Percentiles rank a stretch among this genome's conserved stretches.
Evolutionary conservation across 2,113 vertebrate species (phyloP).

Genomic region (Aythya baeri): DNA sequence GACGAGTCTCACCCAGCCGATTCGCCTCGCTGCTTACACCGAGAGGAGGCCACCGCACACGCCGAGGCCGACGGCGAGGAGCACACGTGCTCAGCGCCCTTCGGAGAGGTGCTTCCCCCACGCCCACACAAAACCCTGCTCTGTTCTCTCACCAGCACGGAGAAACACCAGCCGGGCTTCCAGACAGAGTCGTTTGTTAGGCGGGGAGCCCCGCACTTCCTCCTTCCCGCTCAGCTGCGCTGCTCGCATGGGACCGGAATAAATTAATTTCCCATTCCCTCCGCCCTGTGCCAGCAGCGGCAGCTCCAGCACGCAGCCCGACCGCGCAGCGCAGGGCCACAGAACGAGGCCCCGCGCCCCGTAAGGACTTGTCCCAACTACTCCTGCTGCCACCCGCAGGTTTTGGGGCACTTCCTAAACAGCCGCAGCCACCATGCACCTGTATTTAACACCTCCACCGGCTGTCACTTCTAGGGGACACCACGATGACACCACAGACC

Average conservation of each 20-base stretch:
- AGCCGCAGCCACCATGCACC: rapidly evolving
- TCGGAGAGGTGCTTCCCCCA: background rate
- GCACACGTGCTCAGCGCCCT: background rate
- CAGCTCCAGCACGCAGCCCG: background rate
- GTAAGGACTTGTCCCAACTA: rapidly evolving
- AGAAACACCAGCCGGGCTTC: background rate
- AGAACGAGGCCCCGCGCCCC: no score
- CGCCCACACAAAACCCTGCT: background rate
- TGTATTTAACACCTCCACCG: background rate
- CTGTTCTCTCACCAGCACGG: rapidly evolving
- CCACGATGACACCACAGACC: background rate
- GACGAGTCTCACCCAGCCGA: rapidly evolving
- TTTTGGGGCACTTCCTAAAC: background rate
- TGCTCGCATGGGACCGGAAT: background rate
- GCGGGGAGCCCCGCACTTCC: rapidly evolving
- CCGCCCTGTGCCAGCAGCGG: rapidly evolving
- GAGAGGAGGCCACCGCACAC: background rate
- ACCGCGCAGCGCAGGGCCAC: no score
- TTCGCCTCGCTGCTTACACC: background rate
- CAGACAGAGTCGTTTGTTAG: background rate
- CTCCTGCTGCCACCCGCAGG: rapidly evolving
- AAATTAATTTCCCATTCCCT: background rate
- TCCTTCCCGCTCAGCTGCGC: background rate
- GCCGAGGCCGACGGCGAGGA: rapidly evolving
- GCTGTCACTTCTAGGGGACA: background rate